These are phyloP conservation scores for Xiphias gladius DNA, from an alignment of 2,113 vertebrate species.

Conservation along the genomic window DNA sequence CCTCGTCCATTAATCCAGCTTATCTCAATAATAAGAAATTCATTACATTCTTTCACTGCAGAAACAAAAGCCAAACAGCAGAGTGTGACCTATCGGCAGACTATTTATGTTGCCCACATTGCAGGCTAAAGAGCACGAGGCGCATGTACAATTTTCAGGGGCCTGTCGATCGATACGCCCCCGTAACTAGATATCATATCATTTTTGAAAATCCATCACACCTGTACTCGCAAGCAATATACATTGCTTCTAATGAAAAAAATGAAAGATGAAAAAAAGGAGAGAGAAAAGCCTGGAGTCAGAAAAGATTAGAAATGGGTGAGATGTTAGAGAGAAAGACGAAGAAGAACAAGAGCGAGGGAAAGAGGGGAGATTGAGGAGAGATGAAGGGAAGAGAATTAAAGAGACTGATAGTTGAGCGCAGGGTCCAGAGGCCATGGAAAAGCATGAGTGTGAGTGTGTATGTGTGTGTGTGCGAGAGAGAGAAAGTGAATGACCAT, in stretches of 20 bases:
- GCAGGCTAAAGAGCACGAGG: constrained; percentile 30
- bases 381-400: constrained; percentile 68
- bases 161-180: constrained; percentile 55
- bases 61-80: constrained; percentile 48
- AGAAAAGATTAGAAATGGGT: constrained; percentile 68
- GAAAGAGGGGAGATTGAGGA: constrained; percentile 22
- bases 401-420: constrained; percentile 76
- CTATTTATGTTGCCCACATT: constrained; percentile 42
- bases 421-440: constrained; percentile 63
- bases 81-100: constrained; percentile 53
- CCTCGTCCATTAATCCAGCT: constrained; percentile 32
- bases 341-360: constrained; percentile 25
- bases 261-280: neutral
- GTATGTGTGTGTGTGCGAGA: too few species aligned
- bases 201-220: constrained; percentile 66
- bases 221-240: constrained; percentile 37
- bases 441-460: neutral
- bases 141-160: constrained; percentile 56
- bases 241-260: constrained; percentile 55
- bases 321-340: constrained; percentile 41
- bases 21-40: constrained; percentile 41
- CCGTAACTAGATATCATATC: constrained; percentile 69
- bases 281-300: constrained; percentile 39
- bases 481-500: too few species aligned
- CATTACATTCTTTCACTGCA: constrained; percentile 32